Evolutionary conservation across 1,140 invertebrate genomes (phyloP), one percentile per base, ranked within the genome.

Genomic region (Magallana angulata): DNA sequence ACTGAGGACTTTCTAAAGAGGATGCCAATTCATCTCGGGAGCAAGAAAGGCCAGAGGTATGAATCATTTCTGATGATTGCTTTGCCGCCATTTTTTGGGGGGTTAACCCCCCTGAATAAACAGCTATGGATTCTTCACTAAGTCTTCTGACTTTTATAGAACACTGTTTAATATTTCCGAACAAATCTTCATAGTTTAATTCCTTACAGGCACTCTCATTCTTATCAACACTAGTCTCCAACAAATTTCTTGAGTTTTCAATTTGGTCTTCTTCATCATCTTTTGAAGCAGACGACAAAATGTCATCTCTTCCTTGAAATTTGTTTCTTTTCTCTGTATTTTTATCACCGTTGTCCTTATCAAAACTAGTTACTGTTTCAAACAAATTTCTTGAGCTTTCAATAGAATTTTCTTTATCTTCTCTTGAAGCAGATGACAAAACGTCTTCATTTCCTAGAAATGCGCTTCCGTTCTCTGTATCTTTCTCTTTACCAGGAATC

Each of bases 91-190:
- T 76, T 76, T 76, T 9, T 30, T 76, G 30, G 18, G 24, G 12
- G 6, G 68, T 18, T 30, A 30, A 76, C 1, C 68, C 24, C 12
- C 68, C 68, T 12, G 68, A 30, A 30, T 76, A 76, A 12, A 76
- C 5, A 36, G 68, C 68, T 30, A 76, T 76, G 24, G 68, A 76
- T 76, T 76, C 68, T 30, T 76, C 68, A 76, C 68, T 76, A 6
- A 76, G 68, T 12, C 68, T 76, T 76, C 68, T 76, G 18, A 76
- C 24, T 76, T 76, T 76, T 36, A 76, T 76, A 30, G 68, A 76
- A 76, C 68, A 76, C 68, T 76, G 24, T 24, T 76, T 76, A 48
- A 76, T 76, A 36, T 76, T 76, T 76, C 68, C 68, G 36, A 76
- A 76, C 24, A 76, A 30, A 3, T 76, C 68, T 76, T 76, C 68